Evolutionary conservation across 2,888 invertebrate genomes (phyloP).

Genomic region (Callyntrura guangdongensis): DNA sequence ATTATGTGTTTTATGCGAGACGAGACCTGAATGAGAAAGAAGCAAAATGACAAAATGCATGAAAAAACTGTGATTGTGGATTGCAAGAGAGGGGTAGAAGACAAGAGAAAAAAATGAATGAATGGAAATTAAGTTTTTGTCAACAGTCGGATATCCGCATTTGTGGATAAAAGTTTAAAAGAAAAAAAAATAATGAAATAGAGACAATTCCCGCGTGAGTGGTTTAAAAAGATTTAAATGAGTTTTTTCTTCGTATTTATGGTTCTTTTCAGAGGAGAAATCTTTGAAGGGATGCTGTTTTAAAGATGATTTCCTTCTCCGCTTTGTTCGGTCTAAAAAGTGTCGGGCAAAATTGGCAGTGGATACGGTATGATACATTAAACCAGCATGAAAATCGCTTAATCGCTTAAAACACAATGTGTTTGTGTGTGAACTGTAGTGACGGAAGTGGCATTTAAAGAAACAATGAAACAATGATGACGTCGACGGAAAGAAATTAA

Average conservation of each 20-base stretch:
- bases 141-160: conserved; percentile 69
- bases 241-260: conserved; percentile 40
- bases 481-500: conserved; percentile 12
- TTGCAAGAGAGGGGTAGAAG: background rate
- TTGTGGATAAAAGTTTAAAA: conserved; percentile 34
- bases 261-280: conserved; percentile 70
- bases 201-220: conserved; percentile 28
- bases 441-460: conserved; percentile 16
- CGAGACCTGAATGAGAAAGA: conserved; percentile 34
- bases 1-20: conserved; percentile 40
- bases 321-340: conserved; percentile 78
- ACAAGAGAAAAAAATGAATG: conserved; percentile 37
- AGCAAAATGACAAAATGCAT: conserved; percentile 13
- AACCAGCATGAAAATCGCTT: background rate
- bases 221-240: conserved; percentile 31
- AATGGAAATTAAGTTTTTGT: conserved; percentile 51
- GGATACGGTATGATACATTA: conserved; percentile 74
- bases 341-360: conserved; percentile 73
- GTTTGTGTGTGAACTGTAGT: background rate
- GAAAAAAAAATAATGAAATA: background rate
- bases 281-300: conserved; percentile 74
- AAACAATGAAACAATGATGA: background rate
- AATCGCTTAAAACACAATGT: background rate
- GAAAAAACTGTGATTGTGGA: background rate
- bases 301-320: conserved; percentile 74